Evolutionary conservation across 2,797 vertebrate genomes (phyloP), one percentile per base, ranked within the genome.

Genomic region (Diceros bicornis): DNA sequence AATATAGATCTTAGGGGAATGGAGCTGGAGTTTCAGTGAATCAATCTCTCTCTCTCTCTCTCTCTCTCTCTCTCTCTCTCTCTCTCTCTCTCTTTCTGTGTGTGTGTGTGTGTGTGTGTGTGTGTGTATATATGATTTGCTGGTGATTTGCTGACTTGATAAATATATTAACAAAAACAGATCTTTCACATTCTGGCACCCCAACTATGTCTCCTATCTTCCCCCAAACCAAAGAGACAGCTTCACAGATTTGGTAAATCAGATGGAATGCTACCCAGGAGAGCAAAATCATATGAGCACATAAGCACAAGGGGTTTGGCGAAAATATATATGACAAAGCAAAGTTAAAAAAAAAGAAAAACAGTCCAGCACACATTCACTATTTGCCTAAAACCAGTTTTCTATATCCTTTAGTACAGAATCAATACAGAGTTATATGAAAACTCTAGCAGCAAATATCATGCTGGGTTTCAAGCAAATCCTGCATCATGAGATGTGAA

Each of bases 401-500:
- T 78, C 75, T 81, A 14, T 88, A 41, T 94, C 47, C 62, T 86
- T 91, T 71, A 88, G 66, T 86, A 71, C 47, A 94, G 87, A 93
- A 93, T 88, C 87, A 95, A 94, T 71, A 93, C 25, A 88, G 62
- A 94, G 61, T 88, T 77, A 82, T 83, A 64, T 83, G 62, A 94
- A 91, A 91, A 88, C 20, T 71, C 62, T 44, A 91, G 47, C n/a
- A 64, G 91, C 82, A 91, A 94, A 91, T 94, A 91, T 77, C 91
- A 71, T 37, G 47, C 52, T 77, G 59, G 69, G 27, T 83, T 88
- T 72, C 66, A 74, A 86, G 72, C 41, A 93, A 79, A 93, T 92
- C 57, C 66, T 85, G 27, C 23, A 32, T 89, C 47, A 5, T 95
- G 69, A 94, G 29, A 72, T 78, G 87, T 88, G 37, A 34, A 61